Base-by-base conservation (phyloP, 2,888 invertebrate genomes). In the Mythimna ferrago region DNA sequence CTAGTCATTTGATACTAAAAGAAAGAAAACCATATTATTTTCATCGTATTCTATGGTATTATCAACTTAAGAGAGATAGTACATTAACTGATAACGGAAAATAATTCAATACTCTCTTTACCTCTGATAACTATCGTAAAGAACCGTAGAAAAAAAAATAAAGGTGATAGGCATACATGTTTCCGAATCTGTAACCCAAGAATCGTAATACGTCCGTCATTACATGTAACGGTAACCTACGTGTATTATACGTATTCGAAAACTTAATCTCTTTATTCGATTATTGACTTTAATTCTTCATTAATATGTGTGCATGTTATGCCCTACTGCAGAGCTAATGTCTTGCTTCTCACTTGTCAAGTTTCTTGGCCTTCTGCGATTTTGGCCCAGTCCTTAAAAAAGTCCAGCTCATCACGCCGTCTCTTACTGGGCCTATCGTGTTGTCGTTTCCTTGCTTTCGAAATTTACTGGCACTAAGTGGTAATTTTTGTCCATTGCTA, bases 201-300 rank as follows among this genome's bases (percentile, higher is more conserved):
- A 67, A n/a, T 53, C 26, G 58, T 64, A 26, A 69, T 48, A 76
- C 81, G 51, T 81, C 61, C 32, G n/a, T 69, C 61, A 69, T 77
- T 77, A 70, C 48, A 38, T 48, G 35, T 66, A 82, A 66, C 63
- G 58, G 76, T 65, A 64, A 19, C 14, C 1, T 75, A 62, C 54
- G 64, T 65, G 60, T n/a, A 68, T 14, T 48, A 5, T 48, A 41
- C 9, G 51, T 56, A 81, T 81, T 56, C 51, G 44, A 19, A 65
- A 68, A 68, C 11, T 2, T 38, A 61, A 65, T 61, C 32, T 53
- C 65, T 68, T 78, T 48, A 81, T 65, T 51, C 32, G 21, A 35
- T 66, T 66, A 58, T 69, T 66, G 51, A 38, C 2, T 26, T 9
- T 10, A 21, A 6, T 21, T 41, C 41, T 41, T 32, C 5, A 9